A percentile compares a stretch with the other conserved stretches of the same genome.
phyloP scores from a whole-genome alignment of 2,888 invertebrate genomes.

The Cyclophora albipunctata region DNA sequence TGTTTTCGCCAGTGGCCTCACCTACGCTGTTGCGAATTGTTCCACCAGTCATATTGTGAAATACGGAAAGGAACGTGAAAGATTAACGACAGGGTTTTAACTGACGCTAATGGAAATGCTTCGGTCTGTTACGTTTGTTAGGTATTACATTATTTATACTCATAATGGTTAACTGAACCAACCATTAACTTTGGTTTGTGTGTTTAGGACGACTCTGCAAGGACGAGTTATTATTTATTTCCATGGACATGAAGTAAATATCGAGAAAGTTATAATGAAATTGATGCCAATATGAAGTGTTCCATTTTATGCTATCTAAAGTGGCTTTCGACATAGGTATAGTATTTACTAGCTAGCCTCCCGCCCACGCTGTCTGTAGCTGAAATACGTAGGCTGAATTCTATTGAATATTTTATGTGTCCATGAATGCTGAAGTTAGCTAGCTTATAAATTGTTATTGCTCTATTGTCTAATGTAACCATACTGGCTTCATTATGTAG shows the following conservation, averaged over 20 bases:
- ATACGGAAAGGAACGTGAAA: constrained; percentile 32
- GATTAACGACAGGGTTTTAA: constrained; percentile 18
- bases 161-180: too few species aligned
- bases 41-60: constrained; percentile 29
- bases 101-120: constrained; percentile 16
- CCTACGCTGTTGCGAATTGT: constrained; percentile 18
- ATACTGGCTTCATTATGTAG: too few species aligned
- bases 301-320: constrained; percentile 17
- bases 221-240: too few species aligned
- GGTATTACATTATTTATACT: too few species aligned
- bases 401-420: constrained; percentile 8
- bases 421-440: neutral
- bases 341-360: constrained; percentile 15
- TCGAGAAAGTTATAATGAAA: too few species aligned
- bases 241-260: too few species aligned
- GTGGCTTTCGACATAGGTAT: constrained; percentile 12
- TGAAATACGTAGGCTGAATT: constrained; percentile 6
- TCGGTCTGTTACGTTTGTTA: constrained; percentile 10
- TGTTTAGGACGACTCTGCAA: too few species aligned
- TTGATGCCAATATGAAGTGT: too few species aligned
- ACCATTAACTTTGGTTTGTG: too few species aligned
- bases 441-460: too few species aligned
- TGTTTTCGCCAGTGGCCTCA: constrained; percentile 30
- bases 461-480: too few species aligned
- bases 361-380: constrained; percentile 8